Evolutionary conservation across 2,797 vertebrate genomes (phyloP).

Genomic region (Kryptopterus vitreolus): DNA sequence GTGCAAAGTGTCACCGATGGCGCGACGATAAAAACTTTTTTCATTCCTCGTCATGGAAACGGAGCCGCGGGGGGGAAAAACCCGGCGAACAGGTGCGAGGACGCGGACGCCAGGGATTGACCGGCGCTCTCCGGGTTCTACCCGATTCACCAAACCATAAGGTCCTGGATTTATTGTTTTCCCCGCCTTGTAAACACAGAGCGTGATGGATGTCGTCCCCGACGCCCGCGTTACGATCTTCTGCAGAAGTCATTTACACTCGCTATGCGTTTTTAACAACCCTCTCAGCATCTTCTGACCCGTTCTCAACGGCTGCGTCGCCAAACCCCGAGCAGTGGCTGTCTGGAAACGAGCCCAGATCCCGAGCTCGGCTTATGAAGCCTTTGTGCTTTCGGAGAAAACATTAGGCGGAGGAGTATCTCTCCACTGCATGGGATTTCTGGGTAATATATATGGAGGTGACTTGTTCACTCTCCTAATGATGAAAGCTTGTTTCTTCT

Average conservation of each 20-base stretch:
- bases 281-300: constrained; percentile 37
- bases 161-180: constrained; percentile 31
- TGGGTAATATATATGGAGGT: constrained; percentile 17
- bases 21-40: background rate
- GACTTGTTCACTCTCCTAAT: constrained; percentile 26
- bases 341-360: constrained; percentile 39
- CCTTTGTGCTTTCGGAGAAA: constrained; percentile 33
- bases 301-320: constrained; percentile 26
- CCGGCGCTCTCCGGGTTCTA: background rate
- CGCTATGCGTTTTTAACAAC: constrained; percentile 29
- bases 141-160: background rate
- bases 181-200: constrained; percentile 35
- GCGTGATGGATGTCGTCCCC: constrained; percentile 36
- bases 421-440: background rate
- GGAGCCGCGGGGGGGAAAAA: constrained; percentile 18
- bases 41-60: background rate
- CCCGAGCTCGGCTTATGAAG: constrained; percentile 5
- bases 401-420: constrained; percentile 20
- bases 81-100: constrained; percentile 21
- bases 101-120: background rate
- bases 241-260: constrained; percentile 49
- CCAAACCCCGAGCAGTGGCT: constrained; percentile 27
- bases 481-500: constrained; percentile 45
- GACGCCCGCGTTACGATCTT: constrained; percentile 18
- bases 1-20: background rate